phyloP scores from a whole-genome alignment of 1,140 invertebrate species.

The Galendromus occidentalis region DNA sequence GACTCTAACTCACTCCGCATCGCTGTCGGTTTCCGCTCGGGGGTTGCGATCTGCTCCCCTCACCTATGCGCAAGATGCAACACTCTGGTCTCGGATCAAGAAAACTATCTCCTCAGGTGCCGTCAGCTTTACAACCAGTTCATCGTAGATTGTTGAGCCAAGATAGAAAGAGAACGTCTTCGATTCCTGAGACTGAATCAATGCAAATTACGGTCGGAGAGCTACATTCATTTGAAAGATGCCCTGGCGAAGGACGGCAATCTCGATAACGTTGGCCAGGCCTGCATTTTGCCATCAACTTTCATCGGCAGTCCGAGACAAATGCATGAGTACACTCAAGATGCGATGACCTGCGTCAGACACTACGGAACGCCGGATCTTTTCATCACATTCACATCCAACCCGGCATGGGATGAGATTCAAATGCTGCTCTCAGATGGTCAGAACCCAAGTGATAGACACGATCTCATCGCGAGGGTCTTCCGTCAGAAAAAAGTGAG shows the following conservation, averaged over 20 bases:
- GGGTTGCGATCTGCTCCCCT: too few species aligned
- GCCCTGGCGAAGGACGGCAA: neutral
- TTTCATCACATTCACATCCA: constrained; percentile 33
- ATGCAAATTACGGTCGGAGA: constrained; percentile 14
- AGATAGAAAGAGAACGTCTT: constrained; percentile 14
- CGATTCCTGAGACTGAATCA: constrained; percentile 14
- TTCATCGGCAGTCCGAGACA: constrained; percentile 13
- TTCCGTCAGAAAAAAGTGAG: constrained; percentile 26
- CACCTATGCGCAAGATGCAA: too few species aligned
- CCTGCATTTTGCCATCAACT: constrained; percentile 14
- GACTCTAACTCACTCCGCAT: too few species aligned
- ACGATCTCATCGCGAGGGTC: constrained; percentile 27
- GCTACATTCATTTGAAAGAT: constrained; percentile 17
- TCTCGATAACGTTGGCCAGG: neutral
- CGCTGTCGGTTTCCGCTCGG: too few species aligned
- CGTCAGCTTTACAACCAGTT: constrained; percentile 16
- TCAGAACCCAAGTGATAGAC: constrained; percentile 23
- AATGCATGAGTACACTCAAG: constrained; percentile 20
- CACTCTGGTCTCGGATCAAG: too few species aligned
- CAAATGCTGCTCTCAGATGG: constrained; percentile 19
- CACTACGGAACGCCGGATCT: constrained; percentile 26
- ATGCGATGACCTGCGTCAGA: constrained; percentile 24
- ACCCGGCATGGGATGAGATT: constrained; percentile 33
- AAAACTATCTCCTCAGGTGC: too few species aligned
- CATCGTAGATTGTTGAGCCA: constrained; percentile 16